Evolutionary conservation across 2,113 vertebrate species (phyloP).

Genomic region (Felis chaus): DNA sequence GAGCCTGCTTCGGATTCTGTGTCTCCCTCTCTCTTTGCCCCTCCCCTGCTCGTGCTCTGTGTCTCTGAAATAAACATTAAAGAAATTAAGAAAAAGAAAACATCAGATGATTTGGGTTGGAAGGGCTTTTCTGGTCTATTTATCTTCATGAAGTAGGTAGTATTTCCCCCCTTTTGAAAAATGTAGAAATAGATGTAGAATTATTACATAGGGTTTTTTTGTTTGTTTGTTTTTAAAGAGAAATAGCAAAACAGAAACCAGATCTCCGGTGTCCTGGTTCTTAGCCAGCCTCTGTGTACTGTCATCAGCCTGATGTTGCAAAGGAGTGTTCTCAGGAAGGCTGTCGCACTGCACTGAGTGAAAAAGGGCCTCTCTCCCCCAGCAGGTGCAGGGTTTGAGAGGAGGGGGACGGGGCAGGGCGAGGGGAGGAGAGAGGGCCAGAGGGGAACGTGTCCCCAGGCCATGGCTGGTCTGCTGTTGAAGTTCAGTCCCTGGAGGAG

Average conservation of each 20-base stretch:
- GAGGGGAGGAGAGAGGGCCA: neutral
- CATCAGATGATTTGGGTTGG: neutral
- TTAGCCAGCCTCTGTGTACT: neutral
- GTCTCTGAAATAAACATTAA: too few species aligned
- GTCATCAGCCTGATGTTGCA: fast-evolving
- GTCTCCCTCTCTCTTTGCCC: too few species aligned
- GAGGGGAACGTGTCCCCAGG: neutral
- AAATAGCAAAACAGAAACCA: neutral
- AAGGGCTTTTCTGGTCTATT: neutral
- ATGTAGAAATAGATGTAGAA: neutral
- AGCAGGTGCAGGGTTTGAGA: too few species aligned
- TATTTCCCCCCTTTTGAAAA: neutral
- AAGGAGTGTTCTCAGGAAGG: too few species aligned
- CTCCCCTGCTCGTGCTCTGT: too few species aligned
- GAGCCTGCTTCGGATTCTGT: too few species aligned
- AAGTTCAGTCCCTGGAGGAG: neutral
- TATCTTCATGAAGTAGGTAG: neutral
- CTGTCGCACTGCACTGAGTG: fast-evolving
- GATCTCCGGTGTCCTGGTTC: fast-evolving
- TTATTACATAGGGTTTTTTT: neutral
- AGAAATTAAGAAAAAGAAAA: too few species aligned
- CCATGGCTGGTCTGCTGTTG: neutral
- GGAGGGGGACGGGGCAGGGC: neutral
- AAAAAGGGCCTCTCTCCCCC: neutral
- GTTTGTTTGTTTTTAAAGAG: neutral